Base-by-base conservation (phyloP, 1,140 invertebrate genomes). In the Drosophila arawakana region DNA sequence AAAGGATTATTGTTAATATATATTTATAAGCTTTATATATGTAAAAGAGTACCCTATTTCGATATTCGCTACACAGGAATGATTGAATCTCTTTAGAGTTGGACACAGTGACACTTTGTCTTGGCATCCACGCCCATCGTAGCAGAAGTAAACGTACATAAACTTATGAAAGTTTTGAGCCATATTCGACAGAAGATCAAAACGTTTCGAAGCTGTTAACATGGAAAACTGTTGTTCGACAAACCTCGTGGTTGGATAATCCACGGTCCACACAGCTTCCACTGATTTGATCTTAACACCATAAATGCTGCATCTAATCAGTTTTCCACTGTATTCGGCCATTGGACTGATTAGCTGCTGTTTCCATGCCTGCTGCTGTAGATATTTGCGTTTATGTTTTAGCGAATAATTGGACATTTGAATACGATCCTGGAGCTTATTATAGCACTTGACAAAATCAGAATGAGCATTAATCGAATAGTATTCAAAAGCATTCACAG, bases 201-300 rank as follows among this genome's bases (percentile, higher is more conserved):
- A 81, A 25, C 76, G 75, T 13, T 71, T 52, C 1, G 80, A 78
- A 3, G 61, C 67, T 37, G 49, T 79, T 7, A 79, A 50, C 2
- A 21, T 44, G 0, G 47, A 18, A 6, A 81, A 11, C 10, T 37
- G 30, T n/a, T 69, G 35, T 4, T 70, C 39, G 7, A 62, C 8
- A 50, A 54, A 0, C 1, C 46, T 11, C 3, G 9, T 10, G 5
- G 61, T 34, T 5, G 34, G 6, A 7, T 13, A 10, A 18, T 61
- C 43, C 1, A 43, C 35, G 7, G 43, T 7, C 1, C 72, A 41
- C 2, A 79, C n/a, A 13, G 61, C 37, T 9, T 18, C 54, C 43
- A 55, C 13, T n/a, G 49, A 63, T 4, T 67, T 35, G 3, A 75
- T 66, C 25, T 62, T 10, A 13, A 37, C 25, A 13, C 18, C 21